Percentiles rank a stretch among this genome's conserved stretches.
These are phyloP conservation scores for Pogonocherus hispidulus DNA, from an alignment of 2,888 invertebrate species.

Conservation along the genomic window DNA sequence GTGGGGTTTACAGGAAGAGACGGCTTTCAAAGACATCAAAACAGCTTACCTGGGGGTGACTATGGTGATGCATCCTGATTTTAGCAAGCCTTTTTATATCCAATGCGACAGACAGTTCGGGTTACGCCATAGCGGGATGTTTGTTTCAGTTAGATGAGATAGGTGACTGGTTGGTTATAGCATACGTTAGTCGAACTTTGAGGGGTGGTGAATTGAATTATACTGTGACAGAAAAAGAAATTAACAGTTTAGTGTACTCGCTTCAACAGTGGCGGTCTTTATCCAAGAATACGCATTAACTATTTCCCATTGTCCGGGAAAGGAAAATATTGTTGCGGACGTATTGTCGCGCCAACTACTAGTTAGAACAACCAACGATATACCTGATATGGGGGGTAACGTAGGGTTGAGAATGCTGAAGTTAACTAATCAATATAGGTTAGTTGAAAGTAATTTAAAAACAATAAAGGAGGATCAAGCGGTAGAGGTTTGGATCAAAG, in stretches of 20 bases:
- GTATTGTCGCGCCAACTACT: no score
- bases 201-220: constrained; percentile 22
- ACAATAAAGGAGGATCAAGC: no score
- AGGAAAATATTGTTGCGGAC: no score
- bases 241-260: constrained; percentile 11
- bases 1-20: constrained; percentile 12
- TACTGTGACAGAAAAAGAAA: constrained; percentile 12
- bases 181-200: constrained; percentile 24
- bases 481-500: no score
- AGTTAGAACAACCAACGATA: not conserved
- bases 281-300: not conserved
- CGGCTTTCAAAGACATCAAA: constrained; percentile 29
- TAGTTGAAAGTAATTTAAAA: not conserved
- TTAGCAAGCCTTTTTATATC: constrained; percentile 15
- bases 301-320: no score
- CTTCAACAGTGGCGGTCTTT: constrained; percentile 8
- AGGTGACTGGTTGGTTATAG: not conserved
- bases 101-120: constrained; percentile 43
- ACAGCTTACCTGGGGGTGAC: not conserved
- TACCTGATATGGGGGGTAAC: not conserved
- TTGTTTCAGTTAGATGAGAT: constrained; percentile 36
- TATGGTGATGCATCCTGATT: constrained; percentile 34
- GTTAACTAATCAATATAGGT: not conserved
- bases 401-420: not conserved
- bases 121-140: constrained; percentile 36